Evolutionary conservation across 2,888 invertebrate genomes (phyloP), one percentile per base, ranked within the genome.

Genomic region (Hydriomena furcata): DNA sequence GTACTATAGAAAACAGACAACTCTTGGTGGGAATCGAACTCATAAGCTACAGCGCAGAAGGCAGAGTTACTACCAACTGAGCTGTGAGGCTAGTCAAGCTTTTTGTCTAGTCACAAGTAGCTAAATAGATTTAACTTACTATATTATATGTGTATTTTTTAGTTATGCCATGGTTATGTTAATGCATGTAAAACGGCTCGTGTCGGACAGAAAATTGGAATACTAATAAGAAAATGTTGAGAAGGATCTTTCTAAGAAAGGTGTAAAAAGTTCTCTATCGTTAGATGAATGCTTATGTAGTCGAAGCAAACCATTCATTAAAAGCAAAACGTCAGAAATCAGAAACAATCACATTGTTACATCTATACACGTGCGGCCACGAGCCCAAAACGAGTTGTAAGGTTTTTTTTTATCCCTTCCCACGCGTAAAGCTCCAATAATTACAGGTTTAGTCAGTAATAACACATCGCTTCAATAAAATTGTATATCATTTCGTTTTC

Each of bases 391-490:
- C 60, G 66, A 71, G 65, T 73, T 70, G 58, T 71, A 81, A 76
- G 71, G 73, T 72, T 87, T 87, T 83, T 90, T 86, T 85, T 84
- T 86, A 87, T 77, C 76, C 79, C 85, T 90, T 90, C 89, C 90
- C 89, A 90, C 90, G 89, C 86, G 81, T 77, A 73, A 79, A 80
- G 79, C 82, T 79, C 69, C 72, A 68, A 79, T 90, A 89, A 90
- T 90, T 84, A 87, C 82, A 84, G 85, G 87, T 86, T 88, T 76
- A 77, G 77, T 71, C 70, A 24, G 82, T 90, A 90, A 90, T 90
- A 89, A 90, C 85, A 88, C 82, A 87, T 89, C 85, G 82, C 85
- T 82, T 83, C 85, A 85, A 86, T 88, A 83, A 89, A 89, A 89
- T 87, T 87, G 87, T 89, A 87, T 88, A 90, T 88, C 87, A 88